Conservation (phyloP, 2,888 invertebrate genomes). For the Pasiphila rectangulata region DNA sequence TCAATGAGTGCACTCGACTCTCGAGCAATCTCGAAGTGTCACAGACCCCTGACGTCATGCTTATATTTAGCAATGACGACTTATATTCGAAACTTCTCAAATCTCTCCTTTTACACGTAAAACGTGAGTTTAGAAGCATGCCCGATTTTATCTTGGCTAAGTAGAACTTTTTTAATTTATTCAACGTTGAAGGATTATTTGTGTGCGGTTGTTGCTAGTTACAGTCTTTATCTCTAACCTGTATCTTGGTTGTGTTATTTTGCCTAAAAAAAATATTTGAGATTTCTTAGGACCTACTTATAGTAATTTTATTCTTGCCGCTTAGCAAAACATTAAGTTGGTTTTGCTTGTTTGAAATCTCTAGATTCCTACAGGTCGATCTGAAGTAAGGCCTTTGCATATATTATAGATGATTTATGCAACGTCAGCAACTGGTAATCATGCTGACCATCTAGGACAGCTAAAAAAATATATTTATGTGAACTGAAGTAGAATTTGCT, state of each 20-base stretch:
- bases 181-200: slow-evolving; percentile 4
- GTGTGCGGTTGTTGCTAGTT: background rate
- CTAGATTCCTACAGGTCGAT: no score
- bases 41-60: slow-evolving; percentile 17
- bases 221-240: background rate
- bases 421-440: no score
- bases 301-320: background rate
- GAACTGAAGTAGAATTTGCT: no score
- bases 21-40: no score
- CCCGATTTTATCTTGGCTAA: slow-evolving; percentile 11
- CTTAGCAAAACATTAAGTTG: background rate
- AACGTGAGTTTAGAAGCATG: slow-evolving; percentile 12
- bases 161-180: slow-evolving; percentile 10
- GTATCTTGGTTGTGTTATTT: background rate
- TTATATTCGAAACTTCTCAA: slow-evolving; percentile 5
- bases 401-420: no score
- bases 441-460: no score
- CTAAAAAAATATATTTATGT: no score
- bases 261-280: background rate
- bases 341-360: background rate
- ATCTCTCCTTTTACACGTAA: slow-evolving; percentile 8
- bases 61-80: slow-evolving; percentile 23
- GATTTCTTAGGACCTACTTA: background rate
- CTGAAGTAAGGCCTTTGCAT: no score
- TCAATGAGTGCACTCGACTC: background rate